These are phyloP conservation scores for Diadema setosum DNA, from an alignment of 35 echinoderm and acorn worm genomes.

Conservation along the genomic window DNA sequence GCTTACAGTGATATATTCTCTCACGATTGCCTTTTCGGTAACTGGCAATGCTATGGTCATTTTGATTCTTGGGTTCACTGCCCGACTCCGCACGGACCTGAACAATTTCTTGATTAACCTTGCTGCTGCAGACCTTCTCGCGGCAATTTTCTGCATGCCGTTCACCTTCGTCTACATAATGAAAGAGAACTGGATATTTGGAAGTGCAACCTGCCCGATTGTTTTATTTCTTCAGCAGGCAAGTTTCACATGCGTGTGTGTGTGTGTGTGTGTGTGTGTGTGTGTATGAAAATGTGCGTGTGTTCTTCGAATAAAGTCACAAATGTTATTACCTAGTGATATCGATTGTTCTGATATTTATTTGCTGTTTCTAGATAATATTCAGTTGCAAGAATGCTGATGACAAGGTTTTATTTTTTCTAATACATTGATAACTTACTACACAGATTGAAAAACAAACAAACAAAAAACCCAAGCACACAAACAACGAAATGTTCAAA, in stretches of 20 bases:
- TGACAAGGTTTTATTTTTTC: no score
- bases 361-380: no score
- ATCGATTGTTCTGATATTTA: no score
- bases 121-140: conserved; percentile 65
- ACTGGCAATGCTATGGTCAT: conserved; percentile 72
- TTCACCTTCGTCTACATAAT: conserved; percentile 78
- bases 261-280: no score
- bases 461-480: no score
- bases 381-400: no score
- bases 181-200: conserved; percentile 69
- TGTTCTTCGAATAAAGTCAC: no score
- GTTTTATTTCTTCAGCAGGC: conserved; percentile 80
- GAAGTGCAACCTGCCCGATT: conserved; percentile 34
- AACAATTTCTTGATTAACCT: conserved; percentile 83
- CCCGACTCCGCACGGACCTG: conserved; percentile 49
- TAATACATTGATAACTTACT: no score
- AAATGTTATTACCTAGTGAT: no score
- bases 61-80: conserved; percentile 46
- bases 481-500: no score
- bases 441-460: no score
- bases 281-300: no score
- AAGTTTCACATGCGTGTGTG: conserved; percentile 3
- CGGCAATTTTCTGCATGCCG: conserved; percentile 66
- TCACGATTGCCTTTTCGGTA: conserved; percentile 40
- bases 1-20: conserved; percentile 34